phyloP scores from a whole-genome alignment of 2,888 invertebrate species.

The Protula sp. region DNA sequence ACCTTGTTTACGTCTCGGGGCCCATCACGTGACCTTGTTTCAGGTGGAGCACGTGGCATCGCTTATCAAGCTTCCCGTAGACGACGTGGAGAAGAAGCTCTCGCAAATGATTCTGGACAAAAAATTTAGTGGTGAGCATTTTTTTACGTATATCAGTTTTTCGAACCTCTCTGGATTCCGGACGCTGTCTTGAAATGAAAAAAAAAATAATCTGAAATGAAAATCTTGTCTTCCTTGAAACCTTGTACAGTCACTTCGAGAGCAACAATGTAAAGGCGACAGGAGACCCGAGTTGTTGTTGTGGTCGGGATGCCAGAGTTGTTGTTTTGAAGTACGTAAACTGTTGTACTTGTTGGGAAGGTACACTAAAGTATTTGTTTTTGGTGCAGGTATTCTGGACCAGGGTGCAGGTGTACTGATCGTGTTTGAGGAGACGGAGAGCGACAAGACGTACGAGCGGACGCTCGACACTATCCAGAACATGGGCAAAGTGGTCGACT shows the following conservation, averaged over 20 bases:
- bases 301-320: too few species aligned
- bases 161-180: background rate
- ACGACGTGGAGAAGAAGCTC: slow-evolving; percentile 92
- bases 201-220: too few species aligned
- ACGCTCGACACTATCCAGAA: slow-evolving; percentile 96
- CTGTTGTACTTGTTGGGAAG: too few species aligned
- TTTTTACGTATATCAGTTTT: background rate
- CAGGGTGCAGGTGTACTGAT: slow-evolving; percentile 97
- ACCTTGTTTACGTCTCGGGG: too few species aligned
- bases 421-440: slow-evolving; percentile 89
- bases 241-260: too few species aligned
- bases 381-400: slow-evolving; percentile 81
- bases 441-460: slow-evolving; percentile 95
- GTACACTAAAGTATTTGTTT: background rate
- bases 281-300: too few species aligned
- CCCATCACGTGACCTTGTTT: too few species aligned
- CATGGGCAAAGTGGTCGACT: slow-evolving; percentile 99
- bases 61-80: slow-evolving; percentile 26
- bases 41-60: slow-evolving; percentile 26
- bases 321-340: too few species aligned
- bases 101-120: slow-evolving; percentile 99
- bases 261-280: too few species aligned
- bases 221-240: too few species aligned
- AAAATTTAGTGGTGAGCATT: slow-evolving; percentile 65
- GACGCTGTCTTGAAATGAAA: too few species aligned